Evolutionary conservation across 2,113 vertebrate genomes (phyloP), one percentile per base, ranked within the genome.

Genomic region (Cryptomyrus ogoouensis): DNA sequence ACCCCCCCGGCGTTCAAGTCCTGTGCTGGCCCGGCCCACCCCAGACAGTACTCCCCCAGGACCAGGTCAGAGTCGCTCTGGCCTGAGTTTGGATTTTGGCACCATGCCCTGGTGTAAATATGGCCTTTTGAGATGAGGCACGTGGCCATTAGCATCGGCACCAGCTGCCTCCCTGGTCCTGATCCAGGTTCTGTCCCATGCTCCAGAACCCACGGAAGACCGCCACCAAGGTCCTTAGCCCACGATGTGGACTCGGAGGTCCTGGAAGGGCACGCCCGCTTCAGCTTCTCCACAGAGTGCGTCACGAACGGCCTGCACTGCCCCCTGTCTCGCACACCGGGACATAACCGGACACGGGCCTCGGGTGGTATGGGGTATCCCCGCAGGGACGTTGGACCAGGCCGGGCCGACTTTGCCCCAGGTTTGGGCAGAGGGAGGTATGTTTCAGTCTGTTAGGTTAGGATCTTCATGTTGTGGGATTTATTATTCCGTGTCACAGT

Each of bases 41-140:
- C 96, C 80, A 96, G 96, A 94, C 96, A 96, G 0, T 97, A 96
- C 92, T 94, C 96, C 92, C 96, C 96, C 6, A 96, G 96, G 91
- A 96, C 94, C 95, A 96, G 96, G 96, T 85, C 9, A 46, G 83
- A 42, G 35, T 80, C 6, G 1, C 5, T 39, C 13, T n/a, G 12
- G 8, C 17, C 31, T 77, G 70, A 31, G 27, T n/a, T 62, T 24
- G 56, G 56, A 62, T 62, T 58, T 24, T 58, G 56, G 21, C 19
- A 56, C 19, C 19, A 7, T 56, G 21, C 53, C 53, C 53, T 21
- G 53, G 53, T 56, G 53, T 56, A 56, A 56, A 56, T 15, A 19
- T 0, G 5, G 19, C 53, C 21, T 58, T 62, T 24, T 62, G 56
- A 24, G 24, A 62, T 24, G 19, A 58, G 56, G 21, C 56, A 24